Percentiles rank a stretch among this genome's conserved stretches.
Conservation (phyloP, 2,113 vertebrate genomes). For the Gavia stellata region DNA sequence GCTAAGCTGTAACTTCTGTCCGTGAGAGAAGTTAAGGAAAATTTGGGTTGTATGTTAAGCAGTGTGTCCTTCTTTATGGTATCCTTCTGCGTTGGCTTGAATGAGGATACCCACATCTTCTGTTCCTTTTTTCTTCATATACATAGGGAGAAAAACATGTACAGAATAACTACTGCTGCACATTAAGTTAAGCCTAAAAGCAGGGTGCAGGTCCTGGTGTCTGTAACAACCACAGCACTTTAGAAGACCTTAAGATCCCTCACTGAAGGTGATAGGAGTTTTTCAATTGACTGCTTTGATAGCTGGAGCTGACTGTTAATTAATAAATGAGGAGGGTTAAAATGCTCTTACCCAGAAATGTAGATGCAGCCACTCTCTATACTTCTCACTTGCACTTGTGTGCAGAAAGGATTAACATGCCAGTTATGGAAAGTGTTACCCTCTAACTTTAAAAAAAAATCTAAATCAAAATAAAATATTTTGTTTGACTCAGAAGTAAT, state of each 20-base stretch:
- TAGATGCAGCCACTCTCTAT: background rate
- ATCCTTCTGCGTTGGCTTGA: background rate
- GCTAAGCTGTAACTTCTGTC: background rate
- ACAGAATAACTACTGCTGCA: background rate
- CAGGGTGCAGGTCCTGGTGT: background rate
- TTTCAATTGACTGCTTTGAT: background rate
- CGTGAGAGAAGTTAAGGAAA: background rate
- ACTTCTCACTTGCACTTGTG: background rate
- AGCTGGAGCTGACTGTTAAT: background rate
- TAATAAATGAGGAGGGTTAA: background rate
- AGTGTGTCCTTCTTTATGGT: background rate
- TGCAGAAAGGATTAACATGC: background rate
- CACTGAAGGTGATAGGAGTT: background rate
- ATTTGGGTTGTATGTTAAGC: background rate
- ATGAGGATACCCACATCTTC: background rate
- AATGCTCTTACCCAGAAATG: background rate
- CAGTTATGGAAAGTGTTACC: background rate
- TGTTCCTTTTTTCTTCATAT: background rate
- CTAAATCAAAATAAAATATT: background rate
- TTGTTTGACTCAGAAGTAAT: background rate
- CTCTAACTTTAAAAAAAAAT: background rate
- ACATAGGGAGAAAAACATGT: background rate
- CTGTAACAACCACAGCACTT: background rate
- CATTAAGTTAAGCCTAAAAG: background rate
- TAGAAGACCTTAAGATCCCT: background rate